Percentiles rank a stretch among this genome's conserved stretches.
Evolutionary conservation across 2,113 vertebrate genomes (phyloP).

Genomic region (Semnornis frantzii): DNA sequence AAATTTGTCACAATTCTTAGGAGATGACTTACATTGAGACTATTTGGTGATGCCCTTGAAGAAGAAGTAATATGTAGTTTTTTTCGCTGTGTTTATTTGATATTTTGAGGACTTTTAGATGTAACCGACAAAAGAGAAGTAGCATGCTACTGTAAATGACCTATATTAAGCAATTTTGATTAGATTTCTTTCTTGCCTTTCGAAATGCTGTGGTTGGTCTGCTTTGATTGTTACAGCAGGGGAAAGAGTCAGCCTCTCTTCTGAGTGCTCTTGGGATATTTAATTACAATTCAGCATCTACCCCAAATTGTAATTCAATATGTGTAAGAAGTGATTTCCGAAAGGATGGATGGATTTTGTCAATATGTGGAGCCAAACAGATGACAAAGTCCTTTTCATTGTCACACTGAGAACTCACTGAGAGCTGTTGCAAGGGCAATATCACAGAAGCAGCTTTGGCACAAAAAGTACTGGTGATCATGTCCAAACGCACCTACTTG

Average conservation of each 20-base stretch:
- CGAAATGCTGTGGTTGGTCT: background rate
- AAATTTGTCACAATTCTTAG: conserved; percentile 35
- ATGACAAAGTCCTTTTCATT: background rate
- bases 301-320: background rate
- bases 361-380: background rate
- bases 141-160: background rate
- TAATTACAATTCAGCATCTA: conserved; percentile 34
- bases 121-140: background rate
- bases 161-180: background rate
- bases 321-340: background rate
- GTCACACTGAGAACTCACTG: background rate
- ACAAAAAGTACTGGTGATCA: background rate
- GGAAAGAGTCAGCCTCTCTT: background rate
- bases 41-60: background rate
- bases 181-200: background rate
- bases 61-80: conserved; percentile 14
- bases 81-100: background rate
- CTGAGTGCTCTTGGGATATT: background rate
- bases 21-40: conserved; percentile 24
- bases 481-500: background rate
- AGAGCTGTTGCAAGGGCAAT: background rate
- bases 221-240: background rate
- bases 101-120: background rate
- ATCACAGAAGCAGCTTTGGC: background rate
- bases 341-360: conserved; percentile 42